A percentile compares a stretch with the other conserved stretches of the same genome.
Conservation (phyloP, 2,113 vertebrate species). For the Larimichthys crocea region DNA sequence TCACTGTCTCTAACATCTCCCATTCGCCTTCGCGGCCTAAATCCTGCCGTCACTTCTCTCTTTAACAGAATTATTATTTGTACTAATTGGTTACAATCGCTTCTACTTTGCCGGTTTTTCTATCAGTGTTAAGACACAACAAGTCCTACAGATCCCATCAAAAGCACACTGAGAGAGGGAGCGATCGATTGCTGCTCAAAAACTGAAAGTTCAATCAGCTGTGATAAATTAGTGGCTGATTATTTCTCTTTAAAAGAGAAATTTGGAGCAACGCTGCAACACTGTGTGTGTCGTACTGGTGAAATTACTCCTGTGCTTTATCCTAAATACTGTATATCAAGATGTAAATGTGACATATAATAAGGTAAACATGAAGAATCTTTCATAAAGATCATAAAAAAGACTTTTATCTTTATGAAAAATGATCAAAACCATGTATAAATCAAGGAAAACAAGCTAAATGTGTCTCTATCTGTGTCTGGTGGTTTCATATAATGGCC, state of each 20-base stretch:
- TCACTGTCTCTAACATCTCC: slow-evolving; percentile 28
- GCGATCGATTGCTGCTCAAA: too few relatives aligned
- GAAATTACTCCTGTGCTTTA: background rate
- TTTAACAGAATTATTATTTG: background rate
- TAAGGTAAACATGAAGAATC: background rate
- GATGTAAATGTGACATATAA: background rate
- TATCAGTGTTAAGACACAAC: background rate
- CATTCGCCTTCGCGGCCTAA: background rate
- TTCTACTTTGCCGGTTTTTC: background rate
- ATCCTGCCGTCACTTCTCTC: background rate
- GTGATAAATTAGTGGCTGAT: background rate
- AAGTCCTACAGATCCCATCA: background rate
- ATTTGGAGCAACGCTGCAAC: background rate
- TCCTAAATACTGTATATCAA: background rate
- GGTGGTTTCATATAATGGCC: too few relatives aligned
- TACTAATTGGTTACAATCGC: background rate
- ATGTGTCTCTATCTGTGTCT: too few relatives aligned
- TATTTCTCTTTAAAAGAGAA: background rate
- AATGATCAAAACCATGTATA: background rate
- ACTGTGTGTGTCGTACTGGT: background rate
- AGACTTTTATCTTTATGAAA: background rate
- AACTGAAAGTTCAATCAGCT: background rate
- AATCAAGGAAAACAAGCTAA: background rate
- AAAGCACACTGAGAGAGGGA: background rate
- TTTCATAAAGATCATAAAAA: background rate